phyloP scores from a whole-genome alignment of 1,140 invertebrate genomes.

The Berghia stephanieae region DNA sequence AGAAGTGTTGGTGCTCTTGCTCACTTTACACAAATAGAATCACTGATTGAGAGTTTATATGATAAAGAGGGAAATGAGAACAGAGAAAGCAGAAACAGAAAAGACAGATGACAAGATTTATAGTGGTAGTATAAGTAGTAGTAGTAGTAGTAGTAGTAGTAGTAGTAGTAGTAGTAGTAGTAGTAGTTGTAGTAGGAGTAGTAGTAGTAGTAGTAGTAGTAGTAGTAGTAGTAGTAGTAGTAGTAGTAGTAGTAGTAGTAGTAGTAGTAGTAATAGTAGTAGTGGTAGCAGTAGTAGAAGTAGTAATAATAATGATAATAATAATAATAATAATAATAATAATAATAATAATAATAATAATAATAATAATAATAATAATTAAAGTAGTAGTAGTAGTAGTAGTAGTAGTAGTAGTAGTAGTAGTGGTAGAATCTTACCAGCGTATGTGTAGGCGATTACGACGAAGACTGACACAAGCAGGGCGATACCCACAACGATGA shows the following conservation, averaged over 20 bases:
- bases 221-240: background rate
- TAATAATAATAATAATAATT: background rate
- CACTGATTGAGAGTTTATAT: background rate
- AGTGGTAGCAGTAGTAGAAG: background rate
- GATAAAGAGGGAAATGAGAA: background rate
- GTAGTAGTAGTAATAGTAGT: background rate
- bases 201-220: background rate
- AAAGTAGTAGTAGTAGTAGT: background rate
- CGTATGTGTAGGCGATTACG: constrained; percentile 43
- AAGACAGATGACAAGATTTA: background rate
- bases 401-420: background rate
- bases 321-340: background rate
- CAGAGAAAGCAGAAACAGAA: background rate
- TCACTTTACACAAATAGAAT: background rate
- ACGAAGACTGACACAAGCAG: constrained; percentile 43
- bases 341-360: background rate
- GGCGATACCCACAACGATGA: constrained; percentile 42
- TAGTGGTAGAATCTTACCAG: too few relatives aligned
- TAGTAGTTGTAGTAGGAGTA: background rate
- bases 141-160: background rate
- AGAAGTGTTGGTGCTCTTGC: too few relatives aligned
- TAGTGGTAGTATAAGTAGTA: background rate
- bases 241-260: background rate
- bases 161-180: background rate
- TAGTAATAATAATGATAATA: background rate